Base-by-base conservation (phyloP, 2,888 invertebrate genomes). In the Yponomeuta sedellus region DNA sequence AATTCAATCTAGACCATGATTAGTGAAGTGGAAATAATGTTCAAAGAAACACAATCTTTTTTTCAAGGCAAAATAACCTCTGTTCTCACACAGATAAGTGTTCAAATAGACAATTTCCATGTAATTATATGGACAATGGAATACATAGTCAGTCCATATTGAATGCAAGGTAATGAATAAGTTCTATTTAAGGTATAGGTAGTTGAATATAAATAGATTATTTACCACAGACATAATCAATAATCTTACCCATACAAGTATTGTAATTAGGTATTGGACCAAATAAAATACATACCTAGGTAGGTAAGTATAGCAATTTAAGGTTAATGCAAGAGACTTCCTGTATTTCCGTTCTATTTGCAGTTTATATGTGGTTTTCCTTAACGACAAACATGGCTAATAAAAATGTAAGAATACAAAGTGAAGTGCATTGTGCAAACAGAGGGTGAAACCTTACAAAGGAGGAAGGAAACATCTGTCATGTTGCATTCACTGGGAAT, bases 11-110 rank as follows among this genome's bases (percentile, higher is more conserved):
- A 52, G 12, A 16, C 44, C 16, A 3, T 52, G 44, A 52, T 52
- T 52, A 52, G 44, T 52, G 44, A 52, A 52, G 44, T 52, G 44
- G 44, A 52, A 52, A 52, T 52, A 52, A 16, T 52, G 44, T 52
- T 52, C 16, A 1, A 16, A 16, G 16, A 52, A 52, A 52, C 44
- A 16, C 44, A 52, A 52, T 52, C 12, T 1, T 52, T 16, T 52
- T 52, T 52, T 52, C 44, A 52, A 52, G 44, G 44, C 44, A 16
- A 52, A 52, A 1, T 16, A 52, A 16, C 12, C 44, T 52, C 44
- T 52, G 5, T 52, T 52, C 44, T 16, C 16, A 16, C 16, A 12
- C 12, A 16, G 16, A 12, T 16, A 52, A 52, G 44, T 12, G 12
- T 52, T 52, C 34, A 34, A 34, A 52, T 52, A 52, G 44, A 16